Evolutionary conservation across 2,797 vertebrate species (phyloP).

Genomic region (Naso thynnoides): DNA sequence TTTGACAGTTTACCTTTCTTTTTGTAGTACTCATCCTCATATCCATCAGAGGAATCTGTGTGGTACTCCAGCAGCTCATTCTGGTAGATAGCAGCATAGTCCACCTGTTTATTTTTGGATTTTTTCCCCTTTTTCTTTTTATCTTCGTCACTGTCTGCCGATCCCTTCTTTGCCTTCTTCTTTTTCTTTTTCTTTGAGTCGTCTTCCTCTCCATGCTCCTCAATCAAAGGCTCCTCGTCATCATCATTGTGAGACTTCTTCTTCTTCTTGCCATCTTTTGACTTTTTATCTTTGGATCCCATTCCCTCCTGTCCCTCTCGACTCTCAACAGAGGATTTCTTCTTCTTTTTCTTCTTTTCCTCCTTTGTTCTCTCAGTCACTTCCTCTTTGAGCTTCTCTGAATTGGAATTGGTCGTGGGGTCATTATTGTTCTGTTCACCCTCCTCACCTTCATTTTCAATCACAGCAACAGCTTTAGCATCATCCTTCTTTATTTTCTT

Average conservation of each 20-base stretch:
- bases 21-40: constrained; percentile 95
- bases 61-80: constrained; percentile 90
- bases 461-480: constrained; percentile 55
- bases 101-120: constrained; percentile 87
- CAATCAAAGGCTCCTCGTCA: constrained; percentile 76
- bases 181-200: constrained; percentile 81
- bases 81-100: constrained; percentile 91
- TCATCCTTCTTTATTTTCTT: constrained; percentile 80
- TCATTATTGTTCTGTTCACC: constrained; percentile 86
- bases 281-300: constrained; percentile 81
- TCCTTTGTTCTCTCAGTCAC: constrained; percentile 68
- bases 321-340: constrained; percentile 70
- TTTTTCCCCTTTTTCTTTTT: constrained; percentile 86
- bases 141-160: constrained; percentile 82
- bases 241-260: constrained; percentile 77
- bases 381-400: constrained; percentile 70
- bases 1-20: constrained; percentile 90
- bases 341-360: constrained; percentile 82
- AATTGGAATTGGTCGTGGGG: constrained; percentile 62
- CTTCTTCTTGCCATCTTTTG: constrained; percentile 86
- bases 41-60: constrained; percentile 89
- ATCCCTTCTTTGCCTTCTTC: constrained; percentile 84
- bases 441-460: constrained; percentile 60
- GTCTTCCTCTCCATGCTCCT: constrained; percentile 84
- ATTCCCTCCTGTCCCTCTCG: constrained; percentile 67